Conservation (phyloP, 2,888 invertebrate species). For the Limnephilus rhombicus region DNA sequence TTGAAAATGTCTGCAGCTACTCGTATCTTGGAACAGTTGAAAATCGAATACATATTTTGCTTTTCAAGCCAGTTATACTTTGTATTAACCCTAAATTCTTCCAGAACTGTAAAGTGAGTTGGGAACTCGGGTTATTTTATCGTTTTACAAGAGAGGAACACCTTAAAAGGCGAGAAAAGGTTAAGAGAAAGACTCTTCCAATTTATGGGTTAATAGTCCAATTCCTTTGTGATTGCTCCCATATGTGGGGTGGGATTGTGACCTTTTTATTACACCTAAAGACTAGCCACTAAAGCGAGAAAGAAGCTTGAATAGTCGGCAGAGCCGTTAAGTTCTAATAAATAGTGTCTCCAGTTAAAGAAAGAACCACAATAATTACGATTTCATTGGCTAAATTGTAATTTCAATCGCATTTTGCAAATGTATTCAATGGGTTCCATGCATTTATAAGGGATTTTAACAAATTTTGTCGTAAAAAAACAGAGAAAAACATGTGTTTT, state of each 20-base stretch:
- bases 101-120: conserved; percentile 18
- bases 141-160: conserved; percentile 49
- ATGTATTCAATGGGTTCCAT: background rate
- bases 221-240: conserved; percentile 51
- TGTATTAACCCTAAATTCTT: background rate
- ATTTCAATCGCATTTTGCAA: background rate
- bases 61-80: background rate
- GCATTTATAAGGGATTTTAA: background rate
- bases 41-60: background rate
- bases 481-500: background rate
- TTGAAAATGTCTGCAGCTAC: background rate
- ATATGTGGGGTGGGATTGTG: conserved; percentile 29
- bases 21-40: background rate
- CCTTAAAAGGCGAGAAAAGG: conserved; percentile 40
- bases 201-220: conserved; percentile 51
- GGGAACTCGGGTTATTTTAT: conserved; percentile 25
- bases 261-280: conserved; percentile 48
- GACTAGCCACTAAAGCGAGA: conserved; percentile 27
- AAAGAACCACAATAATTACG: background rate
- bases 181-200: conserved; percentile 45
- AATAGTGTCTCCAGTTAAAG: background rate
- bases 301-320: conserved; percentile 21
- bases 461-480: background rate
- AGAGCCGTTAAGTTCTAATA: background rate
- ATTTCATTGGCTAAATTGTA: background rate